Evolutionary conservation across 2,113 vertebrate species (phyloP), one percentile per base, ranked within the genome.

Genomic region (Beaufortia kweichowensis): DNA sequence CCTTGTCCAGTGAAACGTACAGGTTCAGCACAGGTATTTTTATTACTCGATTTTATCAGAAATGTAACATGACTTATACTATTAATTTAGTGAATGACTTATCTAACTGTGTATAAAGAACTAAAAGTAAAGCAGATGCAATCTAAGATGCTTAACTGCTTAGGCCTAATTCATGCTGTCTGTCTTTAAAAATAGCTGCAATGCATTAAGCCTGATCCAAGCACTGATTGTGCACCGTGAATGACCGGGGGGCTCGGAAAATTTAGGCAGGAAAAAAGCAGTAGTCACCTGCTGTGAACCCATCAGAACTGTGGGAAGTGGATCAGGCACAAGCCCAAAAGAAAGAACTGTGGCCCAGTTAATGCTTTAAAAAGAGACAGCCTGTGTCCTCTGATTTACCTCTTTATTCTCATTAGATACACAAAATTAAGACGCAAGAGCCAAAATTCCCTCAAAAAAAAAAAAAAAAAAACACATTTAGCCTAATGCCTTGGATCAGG

Each of bases 1-100:
- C 72, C 6, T 76, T 92, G 75, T 91, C 86, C 84, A 92, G 76
- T 67, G 85, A 92, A 82, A 85, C 85, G 12, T 83, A 90, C 65
- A 90, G 82, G 74, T 85, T 87, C 39, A 93, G 90, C 82, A 94
- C 93, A 88, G 92, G 93, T 91, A 86, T 82, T 15, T 55, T 24
- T 60, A 10, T 2, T 29, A 21, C 24, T n/a, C 26, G 14, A 23
- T 14, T 43, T 48, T 75, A 61, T 50, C 15, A 41, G 21, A 29
- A 35, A 24, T 53, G 23, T 15, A 59, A 57, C 57, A 74, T 14
- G 3, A 7, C 7, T 19, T 57, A 10, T 39, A 61, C 43, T 77
- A 60, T n/a, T 21, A 67, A 8, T 28, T 11, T 0, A 2, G 23
- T 9, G 7, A 62, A 35, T 19, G 21, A 55, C 67, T 55, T 50